A percentile compares a stretch with the other conserved stretches of the same genome.
Conservation (phyloP, 1,140 invertebrate genomes). For the Drosophila punjabiensis region DNA sequence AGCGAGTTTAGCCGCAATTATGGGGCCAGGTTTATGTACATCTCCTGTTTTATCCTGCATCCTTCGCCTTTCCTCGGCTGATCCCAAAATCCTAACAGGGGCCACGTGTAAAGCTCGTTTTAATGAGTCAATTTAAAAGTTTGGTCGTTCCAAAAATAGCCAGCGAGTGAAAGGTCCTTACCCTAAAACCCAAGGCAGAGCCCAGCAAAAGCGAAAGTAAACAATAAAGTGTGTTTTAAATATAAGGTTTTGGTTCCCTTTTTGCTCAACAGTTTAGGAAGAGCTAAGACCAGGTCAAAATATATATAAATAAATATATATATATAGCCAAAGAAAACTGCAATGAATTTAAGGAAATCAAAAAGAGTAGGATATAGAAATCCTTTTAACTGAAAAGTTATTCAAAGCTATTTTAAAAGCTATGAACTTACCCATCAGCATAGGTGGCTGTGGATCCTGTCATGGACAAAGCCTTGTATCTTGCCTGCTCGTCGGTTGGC, state of each 20-base stretch:
- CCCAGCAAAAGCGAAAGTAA: conserved; percentile 27
- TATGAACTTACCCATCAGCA: conserved; percentile 74
- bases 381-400: background rate
- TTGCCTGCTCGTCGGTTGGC: conserved; percentile 93
- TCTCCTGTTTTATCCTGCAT: background rate
- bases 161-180: background rate
- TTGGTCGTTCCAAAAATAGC: conserved; percentile 40
- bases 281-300: background rate
- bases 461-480: conserved; percentile 92
- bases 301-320: background rate
- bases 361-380: background rate
- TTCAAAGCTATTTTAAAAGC: too few relatives aligned
- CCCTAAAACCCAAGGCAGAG: background rate
- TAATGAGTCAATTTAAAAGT: conserved; percentile 64
- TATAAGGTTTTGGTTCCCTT: background rate
- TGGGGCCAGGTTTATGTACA: background rate
- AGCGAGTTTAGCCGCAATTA: conserved; percentile 2
- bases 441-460: conserved; percentile 74
- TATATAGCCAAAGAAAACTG: background rate
- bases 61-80: background rate
- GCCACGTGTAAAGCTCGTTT: conserved; percentile 64
- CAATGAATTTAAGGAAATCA: background rate
- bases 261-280: background rate
- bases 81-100: conserved; percentile 16
- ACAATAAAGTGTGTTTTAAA: conserved; percentile 22